These are phyloP conservation scores for Thamnophis sirtalis DNA, from an alignment of 2,113 vertebrate genomes.

Conservation along the genomic window DNA sequence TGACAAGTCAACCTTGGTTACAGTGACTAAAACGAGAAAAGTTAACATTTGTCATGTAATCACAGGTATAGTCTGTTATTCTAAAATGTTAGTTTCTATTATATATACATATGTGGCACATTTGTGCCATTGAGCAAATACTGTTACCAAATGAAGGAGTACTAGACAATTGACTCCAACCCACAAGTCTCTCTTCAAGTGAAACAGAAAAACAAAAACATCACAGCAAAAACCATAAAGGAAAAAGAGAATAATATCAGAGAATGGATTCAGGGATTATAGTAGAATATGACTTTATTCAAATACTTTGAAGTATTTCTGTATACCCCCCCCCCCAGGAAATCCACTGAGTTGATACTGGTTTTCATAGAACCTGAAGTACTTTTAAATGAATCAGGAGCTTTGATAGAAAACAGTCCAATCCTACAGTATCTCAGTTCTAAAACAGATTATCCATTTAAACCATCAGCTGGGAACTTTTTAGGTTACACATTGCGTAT, in stretches of 20 bases:
- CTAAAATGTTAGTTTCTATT: neutral
- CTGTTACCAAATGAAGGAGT: neutral
- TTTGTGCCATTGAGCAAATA: neutral
- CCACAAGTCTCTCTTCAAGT: neutral
- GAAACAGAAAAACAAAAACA: neutral
- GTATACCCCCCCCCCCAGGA: neutral
- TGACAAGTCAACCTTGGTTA: neutral
- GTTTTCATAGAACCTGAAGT: neutral
- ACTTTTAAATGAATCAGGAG: neutral
- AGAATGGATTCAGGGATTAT: neutral
- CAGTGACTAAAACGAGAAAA: neutral
- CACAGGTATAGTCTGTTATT: neutral
- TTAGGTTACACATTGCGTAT: neutral
- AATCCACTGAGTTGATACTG: neutral
- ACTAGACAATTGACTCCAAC: neutral
- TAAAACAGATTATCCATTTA: neutral
- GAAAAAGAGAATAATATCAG: neutral
- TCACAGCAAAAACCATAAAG: neutral
- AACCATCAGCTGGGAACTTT: neutral
- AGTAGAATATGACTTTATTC: neutral
- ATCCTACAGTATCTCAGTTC: neutral
- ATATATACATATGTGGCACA: too few relatives aligned
- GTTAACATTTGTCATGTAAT: neutral
- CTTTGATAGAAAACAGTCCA: neutral
- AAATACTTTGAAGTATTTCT: neutral